Evolutionary conservation across 2,797 vertebrate species (phyloP).

Genomic region (Siniperca scherzeri): DNA sequence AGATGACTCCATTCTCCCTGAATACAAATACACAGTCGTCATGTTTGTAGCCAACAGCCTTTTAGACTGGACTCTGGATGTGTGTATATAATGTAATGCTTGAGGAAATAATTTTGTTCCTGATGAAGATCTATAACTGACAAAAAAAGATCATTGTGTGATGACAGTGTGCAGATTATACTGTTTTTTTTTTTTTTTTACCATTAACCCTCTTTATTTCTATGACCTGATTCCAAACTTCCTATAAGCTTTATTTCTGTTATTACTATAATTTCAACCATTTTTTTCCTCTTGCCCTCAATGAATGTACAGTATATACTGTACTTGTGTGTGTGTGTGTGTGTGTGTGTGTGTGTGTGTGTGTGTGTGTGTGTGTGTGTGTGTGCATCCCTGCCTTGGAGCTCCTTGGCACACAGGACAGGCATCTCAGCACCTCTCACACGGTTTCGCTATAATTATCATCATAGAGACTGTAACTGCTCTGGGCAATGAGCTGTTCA

Average conservation of each 20-base stretch:
- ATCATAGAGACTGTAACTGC: not conserved
- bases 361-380: not conserved
- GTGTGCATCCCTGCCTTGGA: not conserved
- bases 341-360: not conserved
- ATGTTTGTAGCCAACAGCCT: too few relatives aligned
- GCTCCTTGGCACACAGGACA: not conserved
- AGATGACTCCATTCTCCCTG: too few relatives aligned
- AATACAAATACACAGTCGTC: too few relatives aligned
- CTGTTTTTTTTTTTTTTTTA: too few relatives aligned
- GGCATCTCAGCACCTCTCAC: not conserved
- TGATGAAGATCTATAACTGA: not conserved
- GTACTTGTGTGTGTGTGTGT: too few relatives aligned
- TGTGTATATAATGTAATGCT: too few relatives aligned
- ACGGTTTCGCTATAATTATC: too few relatives aligned
- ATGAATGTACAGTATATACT: not conserved
- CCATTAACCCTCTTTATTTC: not conserved
- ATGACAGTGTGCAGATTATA: not conserved
- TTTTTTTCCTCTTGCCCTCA: too few relatives aligned
- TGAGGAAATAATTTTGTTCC: not conserved
- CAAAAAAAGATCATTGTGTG: not conserved
- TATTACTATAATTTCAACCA: not conserved
- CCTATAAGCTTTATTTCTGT: not conserved
- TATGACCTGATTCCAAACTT: not conserved
- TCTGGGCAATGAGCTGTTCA: slow-evolving; percentile 4
- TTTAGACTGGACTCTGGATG: too few relatives aligned